Conservation (phyloP, 2,113 vertebrate genomes). For the Heloderma charlesbogerti region DNA sequence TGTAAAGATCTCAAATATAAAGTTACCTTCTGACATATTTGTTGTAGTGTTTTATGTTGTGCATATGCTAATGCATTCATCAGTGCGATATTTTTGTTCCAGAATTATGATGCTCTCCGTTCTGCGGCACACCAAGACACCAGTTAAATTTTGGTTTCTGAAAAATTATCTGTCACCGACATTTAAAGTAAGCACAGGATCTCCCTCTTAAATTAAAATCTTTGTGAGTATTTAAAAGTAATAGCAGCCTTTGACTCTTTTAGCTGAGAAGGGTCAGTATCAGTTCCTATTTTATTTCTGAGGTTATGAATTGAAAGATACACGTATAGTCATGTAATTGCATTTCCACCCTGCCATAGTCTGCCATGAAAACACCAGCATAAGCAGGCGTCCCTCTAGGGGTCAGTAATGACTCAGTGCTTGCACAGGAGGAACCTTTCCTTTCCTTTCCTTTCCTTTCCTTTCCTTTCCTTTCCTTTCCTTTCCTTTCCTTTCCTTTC, state of each 20-base stretch:
- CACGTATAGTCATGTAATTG: neutral
- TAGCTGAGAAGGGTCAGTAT: neutral
- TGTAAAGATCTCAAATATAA: constrained; percentile 15
- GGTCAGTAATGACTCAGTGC: too few relatives aligned
- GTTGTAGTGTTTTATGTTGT: constrained; percentile 39
- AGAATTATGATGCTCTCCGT: constrained; percentile 99
- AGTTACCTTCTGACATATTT: constrained; percentile 21
- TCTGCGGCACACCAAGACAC: constrained; percentile 90
- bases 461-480: too few relatives aligned
- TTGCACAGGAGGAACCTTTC: too few relatives aligned
- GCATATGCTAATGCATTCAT: constrained; percentile 48
- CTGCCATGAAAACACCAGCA: too few relatives aligned
- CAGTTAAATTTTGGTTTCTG: constrained; percentile 99
- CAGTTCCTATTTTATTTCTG: neutral
- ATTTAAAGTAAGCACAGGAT: constrained; percentile 88
- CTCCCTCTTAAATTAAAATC: neutral
- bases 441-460: too few relatives aligned
- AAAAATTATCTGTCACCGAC: constrained; percentile 97
- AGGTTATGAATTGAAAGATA: neutral
- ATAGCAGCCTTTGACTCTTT: neutral
- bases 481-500: too few relatives aligned
- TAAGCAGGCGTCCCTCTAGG: too few relatives aligned
- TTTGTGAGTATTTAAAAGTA: neutral
- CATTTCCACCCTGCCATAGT: too few relatives aligned
- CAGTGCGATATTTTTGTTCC: constrained; percentile 60